These are phyloP conservation scores for Drosophila birchii DNA, from an alignment of 2,888 invertebrate genomes.

Conservation along the genomic window DNA sequence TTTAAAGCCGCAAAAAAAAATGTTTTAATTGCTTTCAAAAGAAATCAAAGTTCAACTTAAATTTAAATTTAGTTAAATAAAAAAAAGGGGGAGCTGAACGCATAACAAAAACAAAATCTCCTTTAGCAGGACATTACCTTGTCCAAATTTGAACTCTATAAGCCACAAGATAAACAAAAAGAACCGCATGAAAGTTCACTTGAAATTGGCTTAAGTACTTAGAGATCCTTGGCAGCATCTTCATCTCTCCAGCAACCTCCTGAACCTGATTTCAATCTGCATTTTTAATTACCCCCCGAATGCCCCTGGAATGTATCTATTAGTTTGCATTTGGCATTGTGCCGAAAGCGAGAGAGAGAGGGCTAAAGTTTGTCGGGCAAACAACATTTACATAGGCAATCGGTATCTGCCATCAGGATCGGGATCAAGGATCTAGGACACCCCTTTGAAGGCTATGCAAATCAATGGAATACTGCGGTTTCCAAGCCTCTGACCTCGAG, in stretches of 20 bases:
- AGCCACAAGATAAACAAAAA: constrained; percentile 54
- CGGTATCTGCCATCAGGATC: constrained; percentile 11
- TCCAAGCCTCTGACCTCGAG: constrained; percentile 11
- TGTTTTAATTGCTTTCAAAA: not conserved
- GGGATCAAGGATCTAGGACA: constrained; percentile 25
- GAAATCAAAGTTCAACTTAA: not conserved
- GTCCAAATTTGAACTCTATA: constrained; percentile 14
- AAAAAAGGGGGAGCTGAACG: not conserved
- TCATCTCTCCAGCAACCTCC: constrained; percentile 26
- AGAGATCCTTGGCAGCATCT: constrained; percentile 35
- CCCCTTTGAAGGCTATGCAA: constrained; percentile 59
- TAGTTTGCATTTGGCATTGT: constrained; percentile 70
- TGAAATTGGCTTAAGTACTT: constrained; percentile 62
- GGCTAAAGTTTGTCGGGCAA: constrained; percentile 69
- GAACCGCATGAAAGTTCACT: constrained; percentile 17
- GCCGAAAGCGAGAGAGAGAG: constrained; percentile 13
- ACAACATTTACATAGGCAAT: constrained; percentile 67
- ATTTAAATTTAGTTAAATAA: not conserved
- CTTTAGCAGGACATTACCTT: not conserved
- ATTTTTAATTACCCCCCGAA: constrained; percentile 56
- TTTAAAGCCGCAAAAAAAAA: not conserved
- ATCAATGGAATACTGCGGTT: constrained; percentile 57
- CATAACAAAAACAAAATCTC: not conserved
- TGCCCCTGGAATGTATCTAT: constrained; percentile 70
- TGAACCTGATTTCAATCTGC: constrained; percentile 51